phyloP scores from a whole-genome alignment of 2,888 invertebrate genomes.

The Zaprionus bogoriensis region DNA sequence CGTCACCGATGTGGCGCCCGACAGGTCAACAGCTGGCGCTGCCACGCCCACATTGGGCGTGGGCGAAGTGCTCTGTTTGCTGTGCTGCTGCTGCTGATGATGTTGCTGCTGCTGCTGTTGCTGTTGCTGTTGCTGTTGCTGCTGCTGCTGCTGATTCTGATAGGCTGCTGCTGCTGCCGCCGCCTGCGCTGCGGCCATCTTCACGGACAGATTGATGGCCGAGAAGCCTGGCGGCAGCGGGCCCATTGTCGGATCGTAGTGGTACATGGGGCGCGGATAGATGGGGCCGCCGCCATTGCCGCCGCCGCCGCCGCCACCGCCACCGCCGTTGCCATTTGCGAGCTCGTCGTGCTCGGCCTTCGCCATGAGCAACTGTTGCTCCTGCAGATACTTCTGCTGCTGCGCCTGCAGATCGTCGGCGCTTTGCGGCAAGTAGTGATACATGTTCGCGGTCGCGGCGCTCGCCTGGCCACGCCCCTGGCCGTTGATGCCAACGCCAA shows the following conservation, averaged over 20 bases:
- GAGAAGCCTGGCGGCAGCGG: constrained; percentile 90
- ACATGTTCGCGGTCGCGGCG: constrained; percentile 84
- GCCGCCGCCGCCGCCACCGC: constrained; percentile 81
- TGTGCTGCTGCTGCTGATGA: constrained; percentile 84
- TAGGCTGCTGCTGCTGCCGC: constrained; percentile 82
- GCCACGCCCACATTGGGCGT: constrained; percentile 85
- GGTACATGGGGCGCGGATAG: constrained; percentile 92
- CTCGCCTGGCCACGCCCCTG: constrained; percentile 11
- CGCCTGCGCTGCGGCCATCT: constrained; percentile 85
- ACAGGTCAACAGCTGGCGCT: constrained; percentile 91
- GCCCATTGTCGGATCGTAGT: constrained; percentile 89
- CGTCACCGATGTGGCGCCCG: constrained; percentile 91
- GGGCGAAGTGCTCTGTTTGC: constrained; percentile 85
- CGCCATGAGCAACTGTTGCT: constrained; percentile 84
- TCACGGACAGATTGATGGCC: constrained; percentile 92
- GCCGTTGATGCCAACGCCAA: constrained; percentile 72
- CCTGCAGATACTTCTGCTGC: constrained; percentile 86
- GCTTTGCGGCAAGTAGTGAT: constrained; percentile 85
- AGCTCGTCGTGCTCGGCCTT: constrained; percentile 89
- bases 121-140: constrained; percentile 74
- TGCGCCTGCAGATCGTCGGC: constrained; percentile 85
- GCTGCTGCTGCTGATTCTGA: constrained; percentile 78
- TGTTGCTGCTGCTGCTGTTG: constrained; percentile 76
- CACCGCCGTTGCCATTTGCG: constrained; percentile 85
- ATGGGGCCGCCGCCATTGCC: constrained; percentile 87